phyloP scores from a whole-genome alignment of 2,888 invertebrate genomes.

The Ormia ochracea region DNA sequence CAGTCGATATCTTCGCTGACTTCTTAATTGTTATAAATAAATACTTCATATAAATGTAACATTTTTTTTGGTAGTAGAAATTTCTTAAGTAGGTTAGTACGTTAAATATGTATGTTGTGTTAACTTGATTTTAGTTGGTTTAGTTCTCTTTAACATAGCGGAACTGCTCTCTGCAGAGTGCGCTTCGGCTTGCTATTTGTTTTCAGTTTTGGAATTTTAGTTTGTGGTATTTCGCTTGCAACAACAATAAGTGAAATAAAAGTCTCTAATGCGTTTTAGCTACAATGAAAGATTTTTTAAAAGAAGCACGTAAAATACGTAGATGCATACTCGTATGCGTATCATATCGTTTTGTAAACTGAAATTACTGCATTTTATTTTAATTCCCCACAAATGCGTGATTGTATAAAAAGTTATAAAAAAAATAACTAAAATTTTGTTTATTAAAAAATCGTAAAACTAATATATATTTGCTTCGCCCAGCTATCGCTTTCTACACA shows the following conservation, averaged over 20 bases:
- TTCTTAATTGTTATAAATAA: background rate
- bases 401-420: background rate
- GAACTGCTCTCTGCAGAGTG: conserved; percentile 18
- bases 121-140: conserved; percentile 48
- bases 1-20: too few relatives aligned
- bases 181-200: too few relatives aligned
- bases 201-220: too few relatives aligned
- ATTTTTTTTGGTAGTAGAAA: conserved; percentile 34
- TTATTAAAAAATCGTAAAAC: background rate
- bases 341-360: too few relatives aligned
- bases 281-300: too few relatives aligned
- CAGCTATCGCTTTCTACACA: too few relatives aligned
- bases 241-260: too few relatives aligned
- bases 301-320: background rate
- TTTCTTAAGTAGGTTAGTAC: conserved; percentile 50
- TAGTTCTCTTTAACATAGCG: conserved; percentile 50
- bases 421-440: background rate
- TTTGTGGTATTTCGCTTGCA: too few relatives aligned
- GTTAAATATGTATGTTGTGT: conserved; percentile 23
- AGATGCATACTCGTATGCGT: background rate
- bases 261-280: too few relatives aligned
- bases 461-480: background rate
- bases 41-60: background rate
- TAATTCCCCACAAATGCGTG: too few relatives aligned
- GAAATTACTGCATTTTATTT: too few relatives aligned